A percentile compares a stretch with the other conserved stretches of the same genome.
phyloP scores from a whole-genome alignment of 2,113 vertebrate species.

The Nothocercus nigrocapillus region DNA sequence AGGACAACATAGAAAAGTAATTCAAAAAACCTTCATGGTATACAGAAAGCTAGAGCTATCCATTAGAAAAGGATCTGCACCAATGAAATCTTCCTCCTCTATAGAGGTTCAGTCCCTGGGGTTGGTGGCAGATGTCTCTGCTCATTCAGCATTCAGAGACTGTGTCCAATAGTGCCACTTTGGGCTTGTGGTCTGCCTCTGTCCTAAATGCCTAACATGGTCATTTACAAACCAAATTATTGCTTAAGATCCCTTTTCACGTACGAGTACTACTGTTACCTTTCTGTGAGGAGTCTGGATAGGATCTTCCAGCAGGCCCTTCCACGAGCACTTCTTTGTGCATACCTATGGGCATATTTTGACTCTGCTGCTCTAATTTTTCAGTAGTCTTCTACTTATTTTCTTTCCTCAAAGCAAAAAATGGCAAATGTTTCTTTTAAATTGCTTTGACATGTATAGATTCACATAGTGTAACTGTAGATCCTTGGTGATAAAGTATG shows the following conservation, averaged over 20 bases:
- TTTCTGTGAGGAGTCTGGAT: neutral
- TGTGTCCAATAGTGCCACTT: neutral
- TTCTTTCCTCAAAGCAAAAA: neutral
- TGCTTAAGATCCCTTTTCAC: neutral
- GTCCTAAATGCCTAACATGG: neutral
- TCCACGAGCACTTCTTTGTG: neutral
- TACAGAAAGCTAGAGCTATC: neutral
- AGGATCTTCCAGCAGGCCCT: neutral
- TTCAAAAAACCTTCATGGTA: neutral
- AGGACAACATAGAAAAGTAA: neutral
- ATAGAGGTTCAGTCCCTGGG: neutral
- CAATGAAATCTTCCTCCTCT: neutral
- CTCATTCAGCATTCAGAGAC: neutral
- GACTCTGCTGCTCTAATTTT: neutral
- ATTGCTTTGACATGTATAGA: neutral
- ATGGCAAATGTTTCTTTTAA: neutral
- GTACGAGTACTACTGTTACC: neutral
- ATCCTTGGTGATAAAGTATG: neutral
- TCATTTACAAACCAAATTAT: neutral
- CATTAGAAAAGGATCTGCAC: neutral
- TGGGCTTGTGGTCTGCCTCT: neutral
- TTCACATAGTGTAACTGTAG: neutral
- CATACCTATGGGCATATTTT: neutral
- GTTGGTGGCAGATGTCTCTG: neutral
- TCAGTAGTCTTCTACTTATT: neutral